phyloP scores from a whole-genome alignment of 2,797 vertebrate species.

The Esox lucius region DNA sequence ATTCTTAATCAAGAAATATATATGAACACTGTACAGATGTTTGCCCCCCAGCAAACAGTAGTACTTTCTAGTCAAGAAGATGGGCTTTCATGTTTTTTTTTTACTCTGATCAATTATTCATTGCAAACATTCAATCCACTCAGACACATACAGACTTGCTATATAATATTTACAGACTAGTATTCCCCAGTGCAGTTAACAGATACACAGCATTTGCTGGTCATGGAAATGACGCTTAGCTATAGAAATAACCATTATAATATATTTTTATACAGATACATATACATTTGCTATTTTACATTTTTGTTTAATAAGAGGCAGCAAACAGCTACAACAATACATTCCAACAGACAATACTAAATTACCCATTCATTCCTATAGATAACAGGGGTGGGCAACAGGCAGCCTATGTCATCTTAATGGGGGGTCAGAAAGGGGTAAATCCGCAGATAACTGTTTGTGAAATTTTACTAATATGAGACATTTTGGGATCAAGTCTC shows the following conservation, averaged over 20 bases:
- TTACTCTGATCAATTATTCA: constrained; percentile 68
- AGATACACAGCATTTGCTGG: background rate
- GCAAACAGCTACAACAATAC: constrained; percentile 1
- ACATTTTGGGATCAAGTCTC: no score
- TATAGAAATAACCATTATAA: background rate
- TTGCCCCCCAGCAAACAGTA: constrained; percentile 48
- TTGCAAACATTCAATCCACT: constrained; percentile 54
- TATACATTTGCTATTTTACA: background rate
- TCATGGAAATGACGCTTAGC: background rate
- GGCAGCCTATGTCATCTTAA: no score
- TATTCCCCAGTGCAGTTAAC: background rate
- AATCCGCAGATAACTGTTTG: no score
- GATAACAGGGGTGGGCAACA: no score
- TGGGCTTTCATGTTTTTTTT: constrained; percentile 64
- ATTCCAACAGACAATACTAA: constrained; percentile 52
- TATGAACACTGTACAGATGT: constrained; percentile 31
- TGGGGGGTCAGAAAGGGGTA: no score
- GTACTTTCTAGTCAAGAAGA: constrained; percentile 52
- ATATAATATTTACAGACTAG: constrained; percentile 35
- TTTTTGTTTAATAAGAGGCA: background rate
- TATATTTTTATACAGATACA: background rate
- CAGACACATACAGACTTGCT: constrained; percentile 41
- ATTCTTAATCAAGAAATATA: background rate
- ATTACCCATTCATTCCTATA: no score
- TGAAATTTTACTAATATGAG: no score